Evolutionary conservation across 2,888 invertebrate species (phyloP), one percentile per base, ranked within the genome.

Genomic region (Clistopyga incitator): DNA sequence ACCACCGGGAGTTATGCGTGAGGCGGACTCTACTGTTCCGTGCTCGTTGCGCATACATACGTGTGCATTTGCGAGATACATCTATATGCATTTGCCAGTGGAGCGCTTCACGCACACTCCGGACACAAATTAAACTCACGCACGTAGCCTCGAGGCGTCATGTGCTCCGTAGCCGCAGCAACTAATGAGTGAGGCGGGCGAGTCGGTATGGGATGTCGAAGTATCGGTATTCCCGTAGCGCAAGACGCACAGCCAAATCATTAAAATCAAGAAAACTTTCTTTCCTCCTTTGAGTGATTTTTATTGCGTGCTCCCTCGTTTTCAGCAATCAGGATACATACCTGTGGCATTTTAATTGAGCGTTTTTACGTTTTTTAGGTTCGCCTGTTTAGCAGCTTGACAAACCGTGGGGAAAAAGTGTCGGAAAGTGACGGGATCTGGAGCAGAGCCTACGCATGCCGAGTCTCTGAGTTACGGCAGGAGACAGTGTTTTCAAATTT

Each of bases 121-220:
- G 88, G 86, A 88, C 84, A 88, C 89, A 92, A 92, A 92, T 92
- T 92, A 92, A 92, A 92, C 92, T 92, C 91, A 92, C 91, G 90
- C 91, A 91, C 88, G 87, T 86, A 64, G 67, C 90, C 91, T 89
- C 85, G 86, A 83, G 91, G 92, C 91, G 87, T 89, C 90, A 88
- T 90, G 89, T 90, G 72, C 78, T 78, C 65, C 38, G 67, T 59
- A 82, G 29, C 78, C 72, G 38, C 68, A 68, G 72, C 90, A 89
- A 91, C 92, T 92, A 92, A 92, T 92, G 91, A 92, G 92, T 88
- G 90, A 91, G 89, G 87, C 90, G 88, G 89, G 89, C 87, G 87
- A 88, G 76, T 56, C 56, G 59, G 68, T 74, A 75, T 65, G 64
- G 81, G 88, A 88, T 90, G 90, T 90, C 90, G 88, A 90, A 90